Conservation (phyloP, 2,797 vertebrate species). For the Eleutherodactylus coqui region DNA sequence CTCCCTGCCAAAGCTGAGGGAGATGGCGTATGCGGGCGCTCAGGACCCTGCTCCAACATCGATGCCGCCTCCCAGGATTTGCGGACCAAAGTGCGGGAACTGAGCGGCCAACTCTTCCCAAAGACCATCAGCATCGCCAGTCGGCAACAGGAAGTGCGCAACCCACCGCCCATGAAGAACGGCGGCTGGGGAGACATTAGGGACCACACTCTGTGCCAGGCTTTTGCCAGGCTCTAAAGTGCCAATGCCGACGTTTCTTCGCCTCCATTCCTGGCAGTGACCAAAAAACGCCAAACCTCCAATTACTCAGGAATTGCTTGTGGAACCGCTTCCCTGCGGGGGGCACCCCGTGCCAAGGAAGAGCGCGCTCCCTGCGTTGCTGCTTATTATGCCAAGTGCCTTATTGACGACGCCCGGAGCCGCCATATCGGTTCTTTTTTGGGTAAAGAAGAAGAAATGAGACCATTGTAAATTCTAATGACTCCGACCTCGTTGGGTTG, state of each 20-base stretch:
- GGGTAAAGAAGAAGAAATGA: neutral
- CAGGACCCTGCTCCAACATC: conserved; percentile 30
- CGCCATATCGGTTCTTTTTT: neutral
- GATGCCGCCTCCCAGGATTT: conserved; percentile 40
- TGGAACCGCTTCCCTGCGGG: no score
- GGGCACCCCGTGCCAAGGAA: no score
- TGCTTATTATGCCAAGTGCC: neutral
- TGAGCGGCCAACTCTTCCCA: conserved; percentile 72
- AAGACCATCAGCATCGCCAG: conserved; percentile 64
- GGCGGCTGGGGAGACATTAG: conserved; percentile 83
- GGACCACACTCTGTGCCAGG: conserved; percentile 80
- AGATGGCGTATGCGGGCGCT: conserved; percentile 64
- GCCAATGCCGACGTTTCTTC: neutral
- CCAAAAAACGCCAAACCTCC: neutral
- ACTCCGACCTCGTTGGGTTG: neutral
- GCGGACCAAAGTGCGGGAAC: conserved; percentile 29
- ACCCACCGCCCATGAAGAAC: conserved; percentile 77
- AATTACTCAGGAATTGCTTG: conserved; percentile 33
- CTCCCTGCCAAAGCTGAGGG: conserved; percentile 59
- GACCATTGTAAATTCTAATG: neutral
- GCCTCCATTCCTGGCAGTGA: neutral
- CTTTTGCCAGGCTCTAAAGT: conserved; percentile 72
- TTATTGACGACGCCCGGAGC: neutral
- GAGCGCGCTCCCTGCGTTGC: neutral
- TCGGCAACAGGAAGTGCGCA: conserved; percentile 67